Evolutionary conservation across 2,113 vertebrate genomes (phyloP).

Genomic region (Colius striatus): DNA sequence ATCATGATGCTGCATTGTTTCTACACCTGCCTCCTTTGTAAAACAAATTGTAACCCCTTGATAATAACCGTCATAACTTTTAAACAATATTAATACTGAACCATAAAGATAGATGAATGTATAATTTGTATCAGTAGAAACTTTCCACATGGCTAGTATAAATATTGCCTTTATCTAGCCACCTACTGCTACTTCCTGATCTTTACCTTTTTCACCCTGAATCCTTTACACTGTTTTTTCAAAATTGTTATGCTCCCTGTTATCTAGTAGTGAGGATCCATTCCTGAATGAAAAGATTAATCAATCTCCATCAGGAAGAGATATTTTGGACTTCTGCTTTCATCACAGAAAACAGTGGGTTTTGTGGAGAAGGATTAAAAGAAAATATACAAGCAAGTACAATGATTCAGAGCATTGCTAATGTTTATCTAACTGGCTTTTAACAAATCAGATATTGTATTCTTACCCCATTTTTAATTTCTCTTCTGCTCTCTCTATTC

Average conservation of each 20-base stretch:
- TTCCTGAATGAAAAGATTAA: neutral
- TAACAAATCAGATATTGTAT: neutral
- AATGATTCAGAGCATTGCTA: neutral
- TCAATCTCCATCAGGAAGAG: neutral
- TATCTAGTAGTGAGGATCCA: neutral
- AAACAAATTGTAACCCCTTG: neutral
- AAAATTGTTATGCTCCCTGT: neutral
- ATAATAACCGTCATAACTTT: neutral
- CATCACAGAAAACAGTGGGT: neutral
- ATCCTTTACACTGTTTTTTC: neutral
- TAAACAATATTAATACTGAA: neutral
- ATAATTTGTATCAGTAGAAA: neutral
- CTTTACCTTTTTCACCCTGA: neutral
- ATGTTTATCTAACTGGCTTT: neutral
- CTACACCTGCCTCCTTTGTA: neutral
- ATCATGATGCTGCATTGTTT: neutral
- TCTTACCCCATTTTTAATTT: neutral
- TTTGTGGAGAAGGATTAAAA: neutral
- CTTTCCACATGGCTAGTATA: neutral
- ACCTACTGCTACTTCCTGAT: neutral
- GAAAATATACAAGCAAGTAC: rapidly evolving
- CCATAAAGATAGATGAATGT: neutral
- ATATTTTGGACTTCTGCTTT: neutral
- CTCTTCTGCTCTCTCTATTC: neutral
- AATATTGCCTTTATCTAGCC: neutral